These are phyloP conservation scores for Paracentrotus lividus DNA, from an alignment of 53 echinoderm and acorn worm genomes.

Conservation along the genomic window DNA sequence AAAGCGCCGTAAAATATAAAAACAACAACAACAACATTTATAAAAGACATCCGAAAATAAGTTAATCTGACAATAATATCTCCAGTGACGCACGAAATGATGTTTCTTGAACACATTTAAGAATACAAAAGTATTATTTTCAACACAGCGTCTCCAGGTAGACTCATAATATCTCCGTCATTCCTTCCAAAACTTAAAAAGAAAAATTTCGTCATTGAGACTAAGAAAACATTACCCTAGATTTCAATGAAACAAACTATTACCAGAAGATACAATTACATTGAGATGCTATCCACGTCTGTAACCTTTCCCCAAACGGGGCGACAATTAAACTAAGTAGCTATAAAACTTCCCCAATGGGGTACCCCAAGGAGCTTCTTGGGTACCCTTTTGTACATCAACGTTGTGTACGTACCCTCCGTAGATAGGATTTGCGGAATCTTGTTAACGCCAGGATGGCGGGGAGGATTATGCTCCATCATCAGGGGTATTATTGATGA, in stretches of 20 bases:
- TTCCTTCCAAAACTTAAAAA: no score
- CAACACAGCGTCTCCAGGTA: no score
- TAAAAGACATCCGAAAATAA: no score
- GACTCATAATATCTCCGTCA: no score
- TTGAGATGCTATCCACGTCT: not conserved
- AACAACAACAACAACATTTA: no score
- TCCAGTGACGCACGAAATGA: no score
- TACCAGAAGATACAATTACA: not conserved
- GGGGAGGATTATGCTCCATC: not conserved
- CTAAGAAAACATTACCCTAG: not conserved
- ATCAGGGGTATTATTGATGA: not conserved
- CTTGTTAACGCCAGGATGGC: constrained; percentile 29
- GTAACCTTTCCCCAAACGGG: not conserved
- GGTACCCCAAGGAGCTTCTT: no score
- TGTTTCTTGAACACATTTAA: no score
- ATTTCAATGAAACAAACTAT: not conserved
- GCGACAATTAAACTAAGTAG: not conserved
- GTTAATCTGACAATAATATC: no score
- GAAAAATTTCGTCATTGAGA: not conserved
- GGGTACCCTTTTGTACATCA: no score
- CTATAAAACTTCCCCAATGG: not conserved
- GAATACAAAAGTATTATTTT: no score
- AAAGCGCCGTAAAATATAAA: no score
- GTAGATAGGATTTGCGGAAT: not conserved
- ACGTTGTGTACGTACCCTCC: not conserved